Evolutionary conservation across 2,888 invertebrate genomes (phyloP).

Genomic region (Ophion obscuratus): DNA sequence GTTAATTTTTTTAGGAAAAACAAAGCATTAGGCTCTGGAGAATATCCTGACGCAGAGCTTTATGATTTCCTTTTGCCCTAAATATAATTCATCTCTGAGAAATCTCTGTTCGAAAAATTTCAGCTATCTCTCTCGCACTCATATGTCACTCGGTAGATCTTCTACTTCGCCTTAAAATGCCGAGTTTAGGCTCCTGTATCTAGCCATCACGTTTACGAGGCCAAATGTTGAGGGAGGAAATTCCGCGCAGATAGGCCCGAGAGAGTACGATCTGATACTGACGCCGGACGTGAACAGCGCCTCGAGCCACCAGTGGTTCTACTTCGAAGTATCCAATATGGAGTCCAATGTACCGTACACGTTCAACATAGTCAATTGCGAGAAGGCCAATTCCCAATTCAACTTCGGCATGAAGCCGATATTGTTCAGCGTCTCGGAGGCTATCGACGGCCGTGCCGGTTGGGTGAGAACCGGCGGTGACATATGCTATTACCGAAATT

Average conservation of each 20-base stretch:
- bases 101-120: no score
- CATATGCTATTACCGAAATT: slow-evolving; percentile 94
- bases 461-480: slow-evolving; percentile 91
- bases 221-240: slow-evolving; percentile 24
- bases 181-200: no score
- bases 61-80: no score
- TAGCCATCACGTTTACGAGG: neutral
- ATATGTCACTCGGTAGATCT: no score
- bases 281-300: slow-evolving; percentile 93
- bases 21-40: no score
- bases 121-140: no score
- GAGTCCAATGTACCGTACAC: slow-evolving; percentile 88
- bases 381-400: slow-evolving; percentile 94
- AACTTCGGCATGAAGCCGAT: slow-evolving; percentile 96
- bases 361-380: slow-evolving; percentile 95
- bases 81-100: no score
- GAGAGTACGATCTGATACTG: slow-evolving; percentile 93
- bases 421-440: slow-evolving; percentile 92
- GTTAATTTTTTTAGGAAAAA: no score
- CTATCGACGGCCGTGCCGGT: slow-evolving; percentile 86
- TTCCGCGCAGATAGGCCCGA: slow-evolving; percentile 87
- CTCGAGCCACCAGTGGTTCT: slow-evolving; percentile 95
- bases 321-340: slow-evolving; percentile 94
- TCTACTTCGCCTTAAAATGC: no score
- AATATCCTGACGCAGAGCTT: no score